Percentiles rank a stretch among this genome's conserved stretches.
These are phyloP conservation scores for Cladorhizidae sp. DNA, from an alignment of 37 sponge, comb jelly and placozoan species.

Conservation along the genomic window DNA sequence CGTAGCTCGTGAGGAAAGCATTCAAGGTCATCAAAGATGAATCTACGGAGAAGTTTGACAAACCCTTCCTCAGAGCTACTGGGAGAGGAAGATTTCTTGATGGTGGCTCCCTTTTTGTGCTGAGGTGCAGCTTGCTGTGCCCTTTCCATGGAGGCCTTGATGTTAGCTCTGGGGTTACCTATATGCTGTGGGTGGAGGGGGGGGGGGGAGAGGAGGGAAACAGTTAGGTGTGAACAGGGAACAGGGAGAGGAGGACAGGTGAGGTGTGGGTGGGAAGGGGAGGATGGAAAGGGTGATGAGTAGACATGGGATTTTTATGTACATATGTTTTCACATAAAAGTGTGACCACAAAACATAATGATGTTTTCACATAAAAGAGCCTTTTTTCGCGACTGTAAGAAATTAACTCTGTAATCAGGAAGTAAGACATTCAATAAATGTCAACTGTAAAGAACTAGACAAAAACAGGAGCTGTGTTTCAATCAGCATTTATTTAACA, in stretches of 20 bases:
- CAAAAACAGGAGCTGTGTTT: too few relatives aligned
- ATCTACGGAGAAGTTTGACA: neutral
- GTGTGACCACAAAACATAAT: too few relatives aligned
- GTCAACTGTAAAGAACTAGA: too few relatives aligned
- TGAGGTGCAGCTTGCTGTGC: neutral
- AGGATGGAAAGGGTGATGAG: neutral
- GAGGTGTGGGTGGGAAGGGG: neutral
- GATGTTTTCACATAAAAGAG: too few relatives aligned
- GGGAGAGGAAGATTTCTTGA: neutral
- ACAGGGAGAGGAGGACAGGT: neutral
- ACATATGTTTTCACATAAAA: too few relatives aligned
- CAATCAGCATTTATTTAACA: too few relatives aligned
- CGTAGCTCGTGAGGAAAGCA: slow-evolving; percentile 14
- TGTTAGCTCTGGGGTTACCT: neutral
- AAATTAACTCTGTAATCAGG: too few relatives aligned
- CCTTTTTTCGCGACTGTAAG: too few relatives aligned
- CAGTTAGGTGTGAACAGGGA: neutral
- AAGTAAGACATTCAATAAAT: too few relatives aligned
- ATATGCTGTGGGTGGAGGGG: slow-evolving; percentile 8
- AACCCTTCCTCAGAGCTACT: neutral
- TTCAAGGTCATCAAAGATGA: neutral
- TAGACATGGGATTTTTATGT: neutral
- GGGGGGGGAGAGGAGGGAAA: neutral
- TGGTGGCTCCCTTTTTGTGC: neutral
- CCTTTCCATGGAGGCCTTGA: slow-evolving; percentile 11